Base-by-base conservation (phyloP, 2,797 vertebrate genomes). In the Tragopan temminckii region DNA sequence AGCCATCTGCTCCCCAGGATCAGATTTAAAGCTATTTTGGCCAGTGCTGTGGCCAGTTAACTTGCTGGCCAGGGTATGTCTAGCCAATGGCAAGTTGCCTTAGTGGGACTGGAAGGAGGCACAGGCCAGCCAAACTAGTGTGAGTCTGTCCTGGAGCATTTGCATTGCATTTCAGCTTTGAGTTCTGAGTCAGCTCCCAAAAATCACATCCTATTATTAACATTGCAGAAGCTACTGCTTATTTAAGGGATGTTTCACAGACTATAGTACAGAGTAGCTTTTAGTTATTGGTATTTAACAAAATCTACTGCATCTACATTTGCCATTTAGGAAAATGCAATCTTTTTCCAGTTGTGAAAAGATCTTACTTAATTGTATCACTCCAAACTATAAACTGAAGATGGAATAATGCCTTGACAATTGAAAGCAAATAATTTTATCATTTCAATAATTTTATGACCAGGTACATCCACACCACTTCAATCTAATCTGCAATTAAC, bases 401-500 rank as follows among this genome's bases (percentile, higher is more conserved):
- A 57, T 75, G 59, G 36, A 95, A 84, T 96, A 95, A 95, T 93
- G 93, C 91, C 93, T 93, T 96, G 92, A 97, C 89, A 96, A 97
- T 97, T 94, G 74, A 91, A 92, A 89, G 82, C 42, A 90, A 93
- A 96, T 85, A 95, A 96, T 95, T 94, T 97, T 92, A 90, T 96
- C 80, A 96, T 97, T 97, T 94, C 85, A 96, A 77, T 97, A 95
- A 94, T 97, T 96, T 89, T 89, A 89, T 95, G 86, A 97, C 96
- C 92, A 91, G 81, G 62, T 95, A 93, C 91, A 75, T 94, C 72
- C 93, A 89, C 68, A 82, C 93, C 84, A 94, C 78, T 96, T 97
- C 96, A 93, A 93, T 95, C 80, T 97, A 96, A 96, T 97, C 63
- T 95, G 79, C 81, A 96, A 96, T 97, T 97, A 97, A 97, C 75